Evolutionary conservation across 2,797 vertebrate species (phyloP).

Genomic region (Knipowitschia caucasica): DNA sequence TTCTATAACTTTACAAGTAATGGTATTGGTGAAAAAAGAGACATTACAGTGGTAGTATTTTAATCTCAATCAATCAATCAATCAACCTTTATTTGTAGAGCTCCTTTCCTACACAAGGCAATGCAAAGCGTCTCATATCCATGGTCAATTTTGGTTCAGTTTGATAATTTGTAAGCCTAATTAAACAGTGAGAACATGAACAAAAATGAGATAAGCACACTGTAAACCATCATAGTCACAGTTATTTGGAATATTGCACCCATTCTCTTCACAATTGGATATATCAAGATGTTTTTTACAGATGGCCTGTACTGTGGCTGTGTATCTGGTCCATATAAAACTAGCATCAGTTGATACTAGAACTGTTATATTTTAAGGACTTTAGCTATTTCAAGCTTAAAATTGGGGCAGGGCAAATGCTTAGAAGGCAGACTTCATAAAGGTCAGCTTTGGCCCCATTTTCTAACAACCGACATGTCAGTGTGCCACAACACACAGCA

Average conservation of each 20-base stretch:
- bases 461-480: constrained; percentile 43
- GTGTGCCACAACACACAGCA: constrained; percentile 43
- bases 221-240: constrained; percentile 17
- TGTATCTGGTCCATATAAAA: constrained; percentile 26
- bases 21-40: constrained; percentile 12
- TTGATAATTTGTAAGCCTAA: no score
- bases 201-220: constrained; percentile 5
- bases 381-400: constrained; percentile 51
- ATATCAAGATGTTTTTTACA: constrained; percentile 51
- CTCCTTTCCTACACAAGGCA: no score
- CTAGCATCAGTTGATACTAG: constrained; percentile 41
- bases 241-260: constrained; percentile 15
- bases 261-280: constrained; percentile 27
- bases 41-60: constrained; percentile 16
- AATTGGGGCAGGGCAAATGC: constrained; percentile 46
- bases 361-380: constrained; percentile 40
- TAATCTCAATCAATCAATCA: background rate
- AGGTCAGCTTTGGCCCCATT: constrained; percentile 49
- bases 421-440: constrained; percentile 36
- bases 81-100: no score
- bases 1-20: constrained; percentile 23
- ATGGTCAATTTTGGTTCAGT: no score
- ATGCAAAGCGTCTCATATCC: no score
- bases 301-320: constrained; percentile 42
- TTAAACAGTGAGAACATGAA: background rate